Percentiles rank a stretch among this genome's conserved stretches.
Conservation (phyloP, 2,113 vertebrate species). For the Ancistrus triradiatus region DNA sequence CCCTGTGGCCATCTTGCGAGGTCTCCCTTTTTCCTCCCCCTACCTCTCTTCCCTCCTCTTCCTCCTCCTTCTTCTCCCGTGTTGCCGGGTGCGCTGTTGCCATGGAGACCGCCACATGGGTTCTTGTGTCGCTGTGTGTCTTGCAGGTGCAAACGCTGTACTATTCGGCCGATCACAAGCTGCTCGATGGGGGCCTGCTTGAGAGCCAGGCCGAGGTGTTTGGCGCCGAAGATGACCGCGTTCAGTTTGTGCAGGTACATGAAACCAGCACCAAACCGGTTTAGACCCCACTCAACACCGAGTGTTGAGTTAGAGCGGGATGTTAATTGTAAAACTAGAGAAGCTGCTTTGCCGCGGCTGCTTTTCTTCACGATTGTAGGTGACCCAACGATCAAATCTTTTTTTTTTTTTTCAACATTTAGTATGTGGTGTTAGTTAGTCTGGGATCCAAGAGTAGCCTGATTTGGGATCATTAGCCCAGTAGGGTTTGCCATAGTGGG, state of each 20-base stretch:
- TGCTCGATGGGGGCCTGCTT: constrained; percentile 97
- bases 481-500: constrained; percentile 7
- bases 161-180: constrained; percentile 99
- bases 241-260: constrained; percentile 99
- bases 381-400: no score
- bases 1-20: constrained; percentile 27
- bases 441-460: background rate
- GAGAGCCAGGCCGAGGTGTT: constrained; percentile 97
- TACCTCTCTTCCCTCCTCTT: constrained; percentile 26
- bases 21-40: constrained; percentile 39
- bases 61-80: constrained; percentile 6
- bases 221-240: constrained; percentile 97
- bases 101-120: constrained; percentile 93
- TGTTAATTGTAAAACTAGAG: no score
- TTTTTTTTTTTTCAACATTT: no score
- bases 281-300: constrained; percentile 9
- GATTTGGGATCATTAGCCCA: background rate
- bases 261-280: constrained; percentile 55
- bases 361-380: no score
- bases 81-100: constrained; percentile 67
- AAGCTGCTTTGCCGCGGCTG: constrained; percentile 8
- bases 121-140: constrained; percentile 92
- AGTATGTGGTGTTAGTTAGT: background rate
- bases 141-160: constrained; percentile 99
- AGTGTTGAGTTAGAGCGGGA: background rate